Evolutionary conservation across 2,888 invertebrate species (phyloP).

Genomic region (Schizaphis graminum): DNA sequence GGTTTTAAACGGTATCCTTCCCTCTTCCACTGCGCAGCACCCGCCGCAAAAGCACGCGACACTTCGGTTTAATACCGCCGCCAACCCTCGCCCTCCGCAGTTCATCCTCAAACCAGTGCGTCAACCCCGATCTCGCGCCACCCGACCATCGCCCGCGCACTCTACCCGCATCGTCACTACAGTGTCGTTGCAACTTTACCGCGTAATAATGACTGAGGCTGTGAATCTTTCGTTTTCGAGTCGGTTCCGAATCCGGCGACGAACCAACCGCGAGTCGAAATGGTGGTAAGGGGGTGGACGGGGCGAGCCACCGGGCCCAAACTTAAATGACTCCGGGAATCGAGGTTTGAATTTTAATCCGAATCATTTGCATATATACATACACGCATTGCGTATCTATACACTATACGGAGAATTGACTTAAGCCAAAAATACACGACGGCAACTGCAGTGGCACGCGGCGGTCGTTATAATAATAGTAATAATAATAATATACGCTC

Average conservation of each 20-base stretch:
- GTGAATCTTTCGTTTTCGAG: constrained; percentile 40
- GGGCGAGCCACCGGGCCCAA: background rate
- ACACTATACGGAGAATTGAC: background rate
- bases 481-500: background rate
- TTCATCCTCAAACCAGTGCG: background rate
- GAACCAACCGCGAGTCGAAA: background rate
- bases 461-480: background rate
- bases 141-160: background rate
- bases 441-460: background rate
- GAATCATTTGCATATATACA: constrained; percentile 44
- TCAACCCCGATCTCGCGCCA: background rate
- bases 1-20: constrained; percentile 14
- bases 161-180: background rate
- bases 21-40: accelerated
- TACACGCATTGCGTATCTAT: background rate
- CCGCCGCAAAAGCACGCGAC: background rate
- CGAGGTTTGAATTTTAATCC: constrained; percentile 64
- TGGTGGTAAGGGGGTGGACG: too few relatives aligned
- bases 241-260: background rate
- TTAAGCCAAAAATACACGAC: constrained; percentile 45
- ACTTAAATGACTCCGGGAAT: constrained; percentile 39
- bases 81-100: background rate
- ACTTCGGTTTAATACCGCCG: background rate
- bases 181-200: background rate
- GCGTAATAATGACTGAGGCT: constrained; percentile 23